Evolutionary conservation across 2,113 vertebrate species (phyloP), one percentile per base, ranked within the genome.

Genomic region (Spheniscus mendiculus): DNA sequence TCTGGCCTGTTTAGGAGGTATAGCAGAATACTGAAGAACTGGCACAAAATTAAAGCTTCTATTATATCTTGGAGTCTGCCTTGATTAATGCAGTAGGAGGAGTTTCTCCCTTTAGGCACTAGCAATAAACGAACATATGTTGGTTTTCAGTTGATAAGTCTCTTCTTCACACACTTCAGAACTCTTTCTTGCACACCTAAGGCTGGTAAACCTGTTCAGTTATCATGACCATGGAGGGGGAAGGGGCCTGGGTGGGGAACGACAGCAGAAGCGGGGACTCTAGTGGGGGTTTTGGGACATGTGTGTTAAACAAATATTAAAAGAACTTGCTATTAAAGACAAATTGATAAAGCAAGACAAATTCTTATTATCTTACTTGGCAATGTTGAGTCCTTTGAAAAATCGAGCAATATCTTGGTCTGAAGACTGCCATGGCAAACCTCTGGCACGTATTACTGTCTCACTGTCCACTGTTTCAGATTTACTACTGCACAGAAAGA

Each of bases 331-430:
- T 91, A 44, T 38, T 83, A 82, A 80, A 91, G n/a, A 69, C 19
- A 59, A 78, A 92, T 63, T 12, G 22, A 83, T 49, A 83, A 76
- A 70, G 32, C 47, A 82, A 79, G 34, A 77, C 9, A n/a, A 76
- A 55, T 90, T 62, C 53, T 86, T 49, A 32, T 72, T 36, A 45
- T 97, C 98, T 94, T 98, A 99, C 99, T 99, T 99, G 94, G 99
- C 99, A 90, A 99, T 99, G 94, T 99, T 99, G 90, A 99, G 99
- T 89, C 99, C 99, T 98, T 99, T 99, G 97, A 99, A 99, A 98
- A 99, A 99, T 26, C 99, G 98, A 91, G 99, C 99, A 8, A 99
- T 99, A 74, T 99, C 99, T 97, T 99, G 99, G 96, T 99, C 99
- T 72, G 99, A 99, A 29, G 99, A 99, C 92, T 99, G 99, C 99